Evolutionary conservation across 2,888 invertebrate genomes (phyloP).

Genomic region (Agrilus mali): DNA sequence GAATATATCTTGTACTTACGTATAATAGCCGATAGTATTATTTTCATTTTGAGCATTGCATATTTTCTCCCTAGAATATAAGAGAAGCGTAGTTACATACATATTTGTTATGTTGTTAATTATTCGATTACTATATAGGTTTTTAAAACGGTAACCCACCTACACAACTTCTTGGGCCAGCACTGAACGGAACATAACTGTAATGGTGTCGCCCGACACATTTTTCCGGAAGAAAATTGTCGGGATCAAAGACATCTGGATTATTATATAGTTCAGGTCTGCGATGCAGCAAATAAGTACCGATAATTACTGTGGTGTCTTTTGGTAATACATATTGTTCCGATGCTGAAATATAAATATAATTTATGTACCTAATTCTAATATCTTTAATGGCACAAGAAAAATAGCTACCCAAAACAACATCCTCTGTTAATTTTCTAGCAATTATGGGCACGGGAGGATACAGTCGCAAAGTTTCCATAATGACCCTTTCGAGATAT

Average conservation of each 20-base stretch:
- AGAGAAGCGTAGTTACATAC: too few relatives aligned
- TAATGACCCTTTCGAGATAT: constrained; percentile 65
- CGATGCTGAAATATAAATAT: constrained; percentile 36
- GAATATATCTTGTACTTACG: constrained; percentile 60
- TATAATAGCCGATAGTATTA: constrained; percentile 60
- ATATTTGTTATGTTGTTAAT: background rate
- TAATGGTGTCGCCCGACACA: constrained; percentile 69
- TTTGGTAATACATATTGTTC: constrained; percentile 53
- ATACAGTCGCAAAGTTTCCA: constrained; percentile 68
- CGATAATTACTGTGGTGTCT: constrained; percentile 55
- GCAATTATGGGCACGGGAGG: constrained; percentile 72
- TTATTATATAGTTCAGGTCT: constrained; percentile 61
- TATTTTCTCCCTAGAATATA: constrained; percentile 55
- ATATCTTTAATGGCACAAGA: too few relatives aligned
- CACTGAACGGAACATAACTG: constrained; percentile 71
- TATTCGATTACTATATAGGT: constrained; percentile 5
- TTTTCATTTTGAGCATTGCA: constrained; percentile 68
- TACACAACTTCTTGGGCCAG: constrained; percentile 69
- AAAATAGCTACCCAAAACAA: constrained; percentile 57
- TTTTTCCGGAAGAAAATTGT: constrained; percentile 72
- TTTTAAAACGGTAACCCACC: constrained; percentile 37
- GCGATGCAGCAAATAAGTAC: constrained; percentile 57
- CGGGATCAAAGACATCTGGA: constrained; percentile 67
- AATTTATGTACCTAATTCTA: too few relatives aligned
- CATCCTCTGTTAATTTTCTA: constrained; percentile 55